A percentile compares a stretch with the other conserved stretches of the same genome.
Conservation (phyloP, 2,888 invertebrate species). For the Crematogaster levior region DNA sequence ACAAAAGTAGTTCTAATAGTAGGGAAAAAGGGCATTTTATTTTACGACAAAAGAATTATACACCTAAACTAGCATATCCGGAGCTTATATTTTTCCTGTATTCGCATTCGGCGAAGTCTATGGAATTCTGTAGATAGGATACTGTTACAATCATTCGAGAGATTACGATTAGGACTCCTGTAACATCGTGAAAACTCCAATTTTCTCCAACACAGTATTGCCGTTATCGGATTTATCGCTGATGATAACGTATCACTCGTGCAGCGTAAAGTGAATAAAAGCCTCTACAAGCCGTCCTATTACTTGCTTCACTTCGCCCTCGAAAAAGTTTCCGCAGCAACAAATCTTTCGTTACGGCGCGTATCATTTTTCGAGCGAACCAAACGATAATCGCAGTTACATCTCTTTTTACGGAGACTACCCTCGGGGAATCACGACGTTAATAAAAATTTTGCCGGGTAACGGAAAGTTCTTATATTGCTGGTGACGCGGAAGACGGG, state of each 20-base stretch:
- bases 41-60: not conserved
- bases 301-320: conserved; percentile 32
- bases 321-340: conserved; percentile 32
- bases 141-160: not conserved
- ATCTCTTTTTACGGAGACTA: conserved; percentile 45
- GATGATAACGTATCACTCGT: conserved; percentile 49
- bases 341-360: conserved; percentile 31
- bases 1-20: no score
- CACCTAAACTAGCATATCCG: not conserved
- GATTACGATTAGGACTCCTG: conserved; percentile 31
- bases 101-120: not conserved
- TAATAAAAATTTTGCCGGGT: conserved; percentile 50
- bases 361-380: conserved; percentile 46
- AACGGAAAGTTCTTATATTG: conserved; percentile 61
- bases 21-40: not conserved
- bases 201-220: conserved; percentile 38
- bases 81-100: not conserved
- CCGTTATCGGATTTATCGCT: conserved; percentile 45
- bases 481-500: not conserved
- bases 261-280: conserved; percentile 38
- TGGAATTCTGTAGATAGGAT: not conserved
- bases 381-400: conserved; percentile 51
- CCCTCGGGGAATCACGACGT: conserved; percentile 38
- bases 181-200: conserved; percentile 39
- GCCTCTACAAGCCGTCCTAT: conserved; percentile 35